Evolutionary conservation across 2,113 vertebrate genomes (phyloP), one percentile per base, ranked within the genome.

Genomic region (Meleagris gallopavo): DNA sequence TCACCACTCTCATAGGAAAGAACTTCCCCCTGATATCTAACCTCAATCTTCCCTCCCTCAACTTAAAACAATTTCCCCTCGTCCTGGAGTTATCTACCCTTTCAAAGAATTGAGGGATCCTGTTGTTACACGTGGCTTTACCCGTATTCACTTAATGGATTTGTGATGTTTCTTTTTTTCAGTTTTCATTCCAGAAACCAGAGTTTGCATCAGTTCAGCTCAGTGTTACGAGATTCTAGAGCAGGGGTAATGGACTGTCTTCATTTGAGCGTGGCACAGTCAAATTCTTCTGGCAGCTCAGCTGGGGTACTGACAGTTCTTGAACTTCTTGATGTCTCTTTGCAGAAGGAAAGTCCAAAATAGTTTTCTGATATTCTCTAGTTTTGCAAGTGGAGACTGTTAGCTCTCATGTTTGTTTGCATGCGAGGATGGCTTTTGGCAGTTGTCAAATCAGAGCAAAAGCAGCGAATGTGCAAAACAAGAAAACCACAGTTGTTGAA

Each of bases 231-330:
- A 67, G 62, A 46, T 83, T 73, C 38, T 77, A 72, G 67, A 72
- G 25, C 9, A 1, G 41, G 45, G 29, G 6, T 58, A 29, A 45
- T 29, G 46, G 46, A 11, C 55, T 52, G 60, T 52, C 74, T 76
- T 60, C 29, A 32, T n/a, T 61, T 87, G 83, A 94, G 85, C 65
- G 48, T 0, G 0, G 29, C 77, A 11, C 45, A 72, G 84, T 70
- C 82, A 89, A 78, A 76, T 67, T 67, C 62, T 95, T 91, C 83
- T 92, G 5, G 83, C 92, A 88, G 78, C 74, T 79, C 83, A 71
- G 72, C 86, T n/a, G 20, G 60, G 48, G 86, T 65, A 76, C 88
- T 81, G 69, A 29, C 43, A 83, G 76, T 84, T 88, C 89, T 71
- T 88, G 66, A 96, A 88, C 90, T 94, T 52, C 69, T 75, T 32